Percentiles rank a stretch among this genome's conserved stretches.
Evolutionary conservation across 2,797 vertebrate genomes (phyloP).

Genomic region (Syngnathus rostellatus): DNA sequence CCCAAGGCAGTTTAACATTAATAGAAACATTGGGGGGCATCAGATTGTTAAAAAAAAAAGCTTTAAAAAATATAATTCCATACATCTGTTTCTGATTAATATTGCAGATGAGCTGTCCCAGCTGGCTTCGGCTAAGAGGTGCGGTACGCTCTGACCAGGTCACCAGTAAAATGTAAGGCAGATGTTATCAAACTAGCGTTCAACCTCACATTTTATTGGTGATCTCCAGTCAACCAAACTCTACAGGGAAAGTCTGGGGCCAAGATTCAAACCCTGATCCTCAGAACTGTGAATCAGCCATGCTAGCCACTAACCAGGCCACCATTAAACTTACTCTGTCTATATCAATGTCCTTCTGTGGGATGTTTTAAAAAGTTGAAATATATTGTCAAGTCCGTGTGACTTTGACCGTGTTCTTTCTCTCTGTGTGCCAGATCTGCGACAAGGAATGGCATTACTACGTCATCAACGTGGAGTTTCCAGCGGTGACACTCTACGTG

Average conservation of each 20-base stretch:
- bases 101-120: neutral
- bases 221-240: neutral
- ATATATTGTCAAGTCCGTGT: neutral
- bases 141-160: neutral
- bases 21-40: neutral
- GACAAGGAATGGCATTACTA: constrained; percentile 99
- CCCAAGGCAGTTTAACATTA: neutral
- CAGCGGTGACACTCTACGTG: constrained; percentile 87
- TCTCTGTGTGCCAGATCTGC: constrained; percentile 76
- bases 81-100: neutral
- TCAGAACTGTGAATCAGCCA: neutral
- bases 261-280: neutral
- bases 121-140: neutral
- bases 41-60: neutral
- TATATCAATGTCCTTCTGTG: neutral
- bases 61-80: neutral
- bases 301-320: neutral
- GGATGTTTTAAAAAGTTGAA: neutral
- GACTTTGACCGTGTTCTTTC: neutral
- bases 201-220: neutral
- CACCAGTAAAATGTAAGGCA: no score
- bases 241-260: neutral
- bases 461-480: constrained; percentile 91
- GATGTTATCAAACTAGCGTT: no score
- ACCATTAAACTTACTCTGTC: neutral